Evolutionary conservation across 2,797 vertebrate species (phyloP).

Genomic region (Hozukius guyotensis): DNA sequence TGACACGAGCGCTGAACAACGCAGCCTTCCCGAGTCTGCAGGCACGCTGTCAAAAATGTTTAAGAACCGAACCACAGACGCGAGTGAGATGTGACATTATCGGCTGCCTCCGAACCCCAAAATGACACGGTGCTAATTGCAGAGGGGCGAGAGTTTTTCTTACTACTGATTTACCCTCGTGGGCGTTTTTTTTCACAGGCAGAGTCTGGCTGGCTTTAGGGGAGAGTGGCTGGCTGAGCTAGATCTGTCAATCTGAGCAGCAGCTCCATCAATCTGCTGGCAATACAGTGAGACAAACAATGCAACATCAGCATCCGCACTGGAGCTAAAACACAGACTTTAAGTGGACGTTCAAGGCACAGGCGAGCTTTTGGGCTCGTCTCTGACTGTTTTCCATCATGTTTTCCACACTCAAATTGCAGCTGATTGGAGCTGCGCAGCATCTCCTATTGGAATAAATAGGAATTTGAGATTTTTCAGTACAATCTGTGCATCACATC

Average conservation of each 20-base stretch:
- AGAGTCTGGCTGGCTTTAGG: conserved; percentile 14
- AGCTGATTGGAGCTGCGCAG: not conserved
- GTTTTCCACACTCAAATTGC: not conserved
- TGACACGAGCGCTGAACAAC: conserved; percentile 16
- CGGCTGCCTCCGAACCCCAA: conserved; percentile 27
- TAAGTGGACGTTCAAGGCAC: not conserved
- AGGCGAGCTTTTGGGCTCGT: not conserved
- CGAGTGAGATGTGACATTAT: conserved; percentile 41
- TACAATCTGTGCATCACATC: not conserved
- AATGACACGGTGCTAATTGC: conserved; percentile 64
- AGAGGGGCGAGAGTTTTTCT: conserved; percentile 35
- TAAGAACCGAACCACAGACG: conserved; percentile 28
- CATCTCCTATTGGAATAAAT: not conserved
- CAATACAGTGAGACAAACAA: conserved; percentile 33
- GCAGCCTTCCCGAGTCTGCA: conserved; percentile 8
- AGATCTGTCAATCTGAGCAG: conserved; percentile 63
- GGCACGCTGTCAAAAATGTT: conserved; percentile 41
- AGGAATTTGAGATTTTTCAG: not conserved
- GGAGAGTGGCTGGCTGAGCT: conserved; percentile 39
- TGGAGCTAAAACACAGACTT: conserved; percentile 7
- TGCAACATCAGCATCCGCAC: conserved; percentile 41
- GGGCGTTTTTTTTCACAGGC: conserved; percentile 17
- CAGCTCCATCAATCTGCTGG: conserved; percentile 63
- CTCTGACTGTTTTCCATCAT: not conserved
- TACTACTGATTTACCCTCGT: conserved; percentile 29